Evolutionary conservation across 2,888 invertebrate species (phyloP).

Genomic region (Arrhopalites spinosus): DNA sequence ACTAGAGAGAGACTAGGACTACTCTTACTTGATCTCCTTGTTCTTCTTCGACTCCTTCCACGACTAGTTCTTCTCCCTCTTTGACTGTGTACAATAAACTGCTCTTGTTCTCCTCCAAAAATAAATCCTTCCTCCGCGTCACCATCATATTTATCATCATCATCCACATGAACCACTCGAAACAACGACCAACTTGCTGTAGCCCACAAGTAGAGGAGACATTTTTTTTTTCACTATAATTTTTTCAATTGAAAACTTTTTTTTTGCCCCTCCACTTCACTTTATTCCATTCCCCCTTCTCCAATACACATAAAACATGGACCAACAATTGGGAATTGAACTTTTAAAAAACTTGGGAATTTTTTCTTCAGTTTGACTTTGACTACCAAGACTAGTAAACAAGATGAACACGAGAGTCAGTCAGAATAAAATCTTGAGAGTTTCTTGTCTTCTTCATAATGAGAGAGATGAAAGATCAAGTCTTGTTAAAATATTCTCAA

Average conservation of each 20-base stretch:
- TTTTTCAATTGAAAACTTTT: neutral
- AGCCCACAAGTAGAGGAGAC: neutral
- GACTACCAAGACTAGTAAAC: too few relatives aligned
- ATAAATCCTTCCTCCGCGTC: slow-evolving; percentile 3
- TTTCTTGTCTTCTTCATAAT: too few relatives aligned
- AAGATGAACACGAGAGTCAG: too few relatives aligned
- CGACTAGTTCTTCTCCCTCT: neutral
- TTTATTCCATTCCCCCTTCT: neutral
- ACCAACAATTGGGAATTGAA: neutral
- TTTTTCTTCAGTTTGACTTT: too few relatives aligned
- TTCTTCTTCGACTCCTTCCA: neutral
- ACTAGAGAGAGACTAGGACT: neutral
- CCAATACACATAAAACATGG: neutral
- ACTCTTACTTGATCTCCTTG: neutral
- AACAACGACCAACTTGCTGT: neutral
- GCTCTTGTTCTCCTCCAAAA: slow-evolving; percentile 11
- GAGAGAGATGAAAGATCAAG: too few relatives aligned
- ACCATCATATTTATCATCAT: neutral
- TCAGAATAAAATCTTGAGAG: too few relatives aligned
- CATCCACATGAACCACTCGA: neutral
- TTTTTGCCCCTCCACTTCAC: neutral
- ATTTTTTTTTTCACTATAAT: neutral
- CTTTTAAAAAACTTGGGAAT: too few relatives aligned
- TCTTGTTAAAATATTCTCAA: too few relatives aligned
- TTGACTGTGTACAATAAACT: neutral